Percentiles rank a stretch among this genome's conserved stretches.
phyloP scores from a whole-genome alignment of 2,113 vertebrate genomes.

The Entelurus aequoreus region DNA sequence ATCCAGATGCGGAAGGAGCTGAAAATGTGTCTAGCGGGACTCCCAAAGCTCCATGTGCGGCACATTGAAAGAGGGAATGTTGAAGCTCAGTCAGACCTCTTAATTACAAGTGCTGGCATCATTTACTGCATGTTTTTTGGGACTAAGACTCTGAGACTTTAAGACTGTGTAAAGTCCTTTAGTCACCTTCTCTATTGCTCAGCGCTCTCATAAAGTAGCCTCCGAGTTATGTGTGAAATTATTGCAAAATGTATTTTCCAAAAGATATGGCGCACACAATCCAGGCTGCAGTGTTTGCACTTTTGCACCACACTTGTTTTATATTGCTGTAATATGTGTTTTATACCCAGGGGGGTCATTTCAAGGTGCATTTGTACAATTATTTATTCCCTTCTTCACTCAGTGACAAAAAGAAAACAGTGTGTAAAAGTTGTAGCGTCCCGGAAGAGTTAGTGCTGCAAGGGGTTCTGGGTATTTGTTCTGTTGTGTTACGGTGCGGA shows the following conservation, averaged over 20 bases:
- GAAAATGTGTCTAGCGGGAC: constrained; percentile 10
- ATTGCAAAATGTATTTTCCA: constrained; percentile 36
- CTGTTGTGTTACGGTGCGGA: no score
- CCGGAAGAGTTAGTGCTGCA: no score
- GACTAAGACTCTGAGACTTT: constrained; percentile 1
- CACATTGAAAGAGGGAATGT: constrained; percentile 12
- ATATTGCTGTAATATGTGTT: constrained; percentile 1
- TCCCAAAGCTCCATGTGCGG: constrained; percentile 8
- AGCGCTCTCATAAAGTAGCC: constrained; percentile 20
- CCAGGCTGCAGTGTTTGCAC: constrained; percentile 29
- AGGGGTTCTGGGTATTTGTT: no score
- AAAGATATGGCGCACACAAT: constrained; percentile 21
- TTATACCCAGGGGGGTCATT: constrained; percentile 20
- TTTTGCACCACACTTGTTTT: constrained; percentile 14
- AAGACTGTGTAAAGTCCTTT: constrained; percentile 9
- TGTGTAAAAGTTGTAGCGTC: no score
- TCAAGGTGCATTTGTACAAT: constrained; percentile 2
- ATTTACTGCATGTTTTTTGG: not conserved
- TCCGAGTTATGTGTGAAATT: constrained; percentile 17
- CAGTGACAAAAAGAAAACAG: not conserved
- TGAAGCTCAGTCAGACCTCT: constrained; percentile 10
- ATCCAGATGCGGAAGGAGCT: constrained; percentile 44
- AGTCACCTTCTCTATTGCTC: constrained; percentile 13
- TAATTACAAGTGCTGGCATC: constrained; percentile 18
- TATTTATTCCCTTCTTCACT: no score